These are phyloP conservation scores for Patiria pectinifera DNA, from an alignment of 53 echinoderm and acorn worm genomes.

Conservation along the genomic window DNA sequence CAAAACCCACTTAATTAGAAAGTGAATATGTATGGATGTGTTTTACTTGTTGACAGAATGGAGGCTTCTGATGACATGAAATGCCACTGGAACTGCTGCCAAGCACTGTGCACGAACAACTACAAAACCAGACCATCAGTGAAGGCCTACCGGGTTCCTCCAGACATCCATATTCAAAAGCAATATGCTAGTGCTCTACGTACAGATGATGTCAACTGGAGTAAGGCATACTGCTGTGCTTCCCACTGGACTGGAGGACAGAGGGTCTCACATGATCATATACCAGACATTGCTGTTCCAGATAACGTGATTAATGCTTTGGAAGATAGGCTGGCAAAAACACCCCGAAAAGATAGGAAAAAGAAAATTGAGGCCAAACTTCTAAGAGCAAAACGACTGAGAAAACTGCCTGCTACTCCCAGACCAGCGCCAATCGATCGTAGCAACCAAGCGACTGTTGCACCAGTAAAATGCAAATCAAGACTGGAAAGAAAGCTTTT, in stretches of 20 bases:
- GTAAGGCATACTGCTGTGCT: not conserved
- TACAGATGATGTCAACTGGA: constrained; percentile 9
- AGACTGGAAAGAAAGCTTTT: constrained; percentile 18
- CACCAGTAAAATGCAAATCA: constrained; percentile 30
- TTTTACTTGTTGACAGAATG: not conserved
- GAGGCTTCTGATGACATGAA: not conserved
- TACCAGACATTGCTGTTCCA: constrained; percentile 22
- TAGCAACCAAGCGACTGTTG: not conserved
- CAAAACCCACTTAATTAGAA: not conserved
- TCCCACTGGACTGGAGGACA: constrained; percentile 20
- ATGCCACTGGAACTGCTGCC: constrained; percentile 9
- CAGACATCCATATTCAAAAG: constrained; percentile 6
- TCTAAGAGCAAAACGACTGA: not conserved
- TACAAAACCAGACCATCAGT: not conserved
- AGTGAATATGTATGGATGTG: not conserved
- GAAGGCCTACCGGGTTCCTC: not conserved
- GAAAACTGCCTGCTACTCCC: not conserved
- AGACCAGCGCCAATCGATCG: constrained; percentile 17
- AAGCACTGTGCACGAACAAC: constrained; percentile 1
- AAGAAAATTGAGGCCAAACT: constrained; percentile 3
- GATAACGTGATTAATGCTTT: not conserved
- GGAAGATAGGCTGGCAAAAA: not conserved
- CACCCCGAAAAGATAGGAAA: not conserved
- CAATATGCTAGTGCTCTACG: not conserved
- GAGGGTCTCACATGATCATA: constrained; percentile 1